Evolutionary conservation across 2,888 invertebrate genomes (phyloP).

Genomic region (Eupelmus urozonus): DNA sequence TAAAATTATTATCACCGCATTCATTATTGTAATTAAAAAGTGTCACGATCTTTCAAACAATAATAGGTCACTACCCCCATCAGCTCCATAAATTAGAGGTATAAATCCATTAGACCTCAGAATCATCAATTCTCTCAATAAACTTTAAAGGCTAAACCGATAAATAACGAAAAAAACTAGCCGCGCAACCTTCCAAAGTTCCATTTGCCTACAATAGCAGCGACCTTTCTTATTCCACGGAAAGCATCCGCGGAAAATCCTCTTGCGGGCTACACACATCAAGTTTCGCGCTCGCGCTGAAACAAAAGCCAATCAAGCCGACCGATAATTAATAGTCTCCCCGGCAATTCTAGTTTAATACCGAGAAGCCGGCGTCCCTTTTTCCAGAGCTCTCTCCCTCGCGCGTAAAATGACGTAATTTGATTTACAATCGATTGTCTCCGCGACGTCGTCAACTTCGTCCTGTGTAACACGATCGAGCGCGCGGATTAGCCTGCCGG

Average conservation of each 20-base stretch:
- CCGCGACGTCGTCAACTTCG: neutral
- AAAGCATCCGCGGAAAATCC: neutral
- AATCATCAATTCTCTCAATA: constrained; percentile 1
- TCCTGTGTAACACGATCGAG: neutral
- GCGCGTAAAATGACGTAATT: constrained; percentile 48
- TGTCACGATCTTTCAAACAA: neutral
- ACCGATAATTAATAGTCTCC: constrained; percentile 45
- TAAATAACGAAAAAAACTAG: constrained; percentile 34
- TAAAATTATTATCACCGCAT: no score
- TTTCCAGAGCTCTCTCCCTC: constrained; percentile 35
- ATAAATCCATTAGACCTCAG: no score
- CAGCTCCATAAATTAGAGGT: no score
- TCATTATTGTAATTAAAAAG: neutral
- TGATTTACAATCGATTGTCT: constrained; percentile 59
- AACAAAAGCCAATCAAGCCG: constrained; percentile 51
- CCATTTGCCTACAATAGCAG: constrained; percentile 50
- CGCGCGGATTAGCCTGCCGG: neutral
- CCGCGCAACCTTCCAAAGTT: constrained; percentile 1
- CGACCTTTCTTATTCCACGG: constrained; percentile 18
- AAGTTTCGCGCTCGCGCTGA: neutral
- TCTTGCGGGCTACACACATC: neutral
- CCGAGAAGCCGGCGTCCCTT: constrained; percentile 51
- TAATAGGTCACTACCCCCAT: neutral
- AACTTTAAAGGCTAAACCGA: constrained; percentile 3
- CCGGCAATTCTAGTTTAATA: constrained; percentile 29